Conservation (phyloP, 2,888 invertebrate genomes). For the Cryptus viduatorius region DNA sequence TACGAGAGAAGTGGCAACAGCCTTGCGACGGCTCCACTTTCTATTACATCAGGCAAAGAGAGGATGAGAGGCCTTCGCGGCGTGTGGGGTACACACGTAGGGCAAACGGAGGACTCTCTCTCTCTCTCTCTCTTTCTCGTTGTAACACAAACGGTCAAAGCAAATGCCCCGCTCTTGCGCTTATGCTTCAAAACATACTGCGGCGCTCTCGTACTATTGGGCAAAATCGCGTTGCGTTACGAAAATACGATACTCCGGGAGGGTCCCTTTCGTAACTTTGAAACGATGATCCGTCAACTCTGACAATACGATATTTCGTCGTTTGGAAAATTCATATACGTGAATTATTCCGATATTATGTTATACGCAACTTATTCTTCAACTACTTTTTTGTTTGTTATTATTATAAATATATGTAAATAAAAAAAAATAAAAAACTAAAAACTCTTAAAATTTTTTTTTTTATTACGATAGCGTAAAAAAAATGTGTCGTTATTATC, state of each 20-base stretch:
- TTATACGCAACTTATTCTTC: background rate
- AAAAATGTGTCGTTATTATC: background rate
- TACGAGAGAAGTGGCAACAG: slow-evolving; percentile 73
- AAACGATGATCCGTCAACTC: slow-evolving; percentile 29
- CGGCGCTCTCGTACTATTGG: background rate
- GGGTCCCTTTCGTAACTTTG: slow-evolving; percentile 62
- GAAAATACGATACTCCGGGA: slow-evolving; percentile 52
- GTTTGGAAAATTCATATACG: background rate
- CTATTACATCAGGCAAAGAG: slow-evolving; percentile 77
- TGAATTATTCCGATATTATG: background rate
- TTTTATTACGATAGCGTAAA: background rate
- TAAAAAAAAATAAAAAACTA: too few relatives aligned
- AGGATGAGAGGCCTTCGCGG: slow-evolving; percentile 73
- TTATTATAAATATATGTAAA: too few relatives aligned
- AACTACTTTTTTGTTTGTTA: background rate
- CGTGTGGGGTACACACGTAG: slow-evolving; percentile 22
- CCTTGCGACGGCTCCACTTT: slow-evolving; percentile 79
- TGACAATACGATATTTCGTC: background rate
- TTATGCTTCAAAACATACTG: background rate
- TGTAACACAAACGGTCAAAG: slow-evolving; percentile 32
- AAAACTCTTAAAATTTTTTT: background rate
- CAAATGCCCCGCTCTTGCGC: background rate
- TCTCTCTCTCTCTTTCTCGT: too few relatives aligned
- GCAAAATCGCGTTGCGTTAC: slow-evolving; percentile 54
- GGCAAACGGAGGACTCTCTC: background rate